Conservation (phyloP, 2,113 vertebrate genomes). For the Sander lucioperca region DNA sequence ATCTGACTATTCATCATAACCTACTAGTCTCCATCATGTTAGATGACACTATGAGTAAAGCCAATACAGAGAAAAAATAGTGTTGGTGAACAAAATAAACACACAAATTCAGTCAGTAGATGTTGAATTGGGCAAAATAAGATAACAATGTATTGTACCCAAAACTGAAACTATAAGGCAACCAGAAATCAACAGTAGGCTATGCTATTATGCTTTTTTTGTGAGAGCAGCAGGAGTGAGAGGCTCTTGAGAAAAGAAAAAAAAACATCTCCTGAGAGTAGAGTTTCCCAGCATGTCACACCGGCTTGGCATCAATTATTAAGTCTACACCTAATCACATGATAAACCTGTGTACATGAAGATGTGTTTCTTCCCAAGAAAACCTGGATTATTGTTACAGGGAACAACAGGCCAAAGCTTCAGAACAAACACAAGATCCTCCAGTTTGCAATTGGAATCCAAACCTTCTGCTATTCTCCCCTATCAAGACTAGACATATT, state of each 20-base stretch:
- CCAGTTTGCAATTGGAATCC: conserved; percentile 44
- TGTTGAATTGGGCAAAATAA: not conserved
- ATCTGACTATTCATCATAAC: not conserved
- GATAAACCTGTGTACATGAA: conserved; percentile 51
- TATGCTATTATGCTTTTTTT: conserved; percentile 15
- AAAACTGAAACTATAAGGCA: not conserved
- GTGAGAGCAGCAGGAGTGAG: conserved; percentile 55
- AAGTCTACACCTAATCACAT: conserved; percentile 68
- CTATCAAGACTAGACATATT: conserved; percentile 23
- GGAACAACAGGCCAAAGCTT: conserved; percentile 48
- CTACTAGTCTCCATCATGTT: not conserved
- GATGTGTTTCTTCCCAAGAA: conserved; percentile 48
- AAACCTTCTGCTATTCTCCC: conserved; percentile 18
- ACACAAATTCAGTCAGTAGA: not conserved
- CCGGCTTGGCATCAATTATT: conserved; percentile 82
- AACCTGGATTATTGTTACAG: conserved; percentile 61
- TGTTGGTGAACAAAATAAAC: conserved; percentile 23
- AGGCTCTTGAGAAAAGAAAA: conserved; percentile 67
- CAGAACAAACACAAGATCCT: conserved; percentile 8
- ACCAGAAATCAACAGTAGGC: conserved; percentile 6
- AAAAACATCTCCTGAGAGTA: conserved; percentile 72
- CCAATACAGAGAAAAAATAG: not conserved
- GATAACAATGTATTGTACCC: not conserved
- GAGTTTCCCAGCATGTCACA: conserved; percentile 76
- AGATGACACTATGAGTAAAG: not conserved